Evolutionary conservation across 1,140 invertebrate species (phyloP).

Genomic region (Papilio machaon): DNA sequence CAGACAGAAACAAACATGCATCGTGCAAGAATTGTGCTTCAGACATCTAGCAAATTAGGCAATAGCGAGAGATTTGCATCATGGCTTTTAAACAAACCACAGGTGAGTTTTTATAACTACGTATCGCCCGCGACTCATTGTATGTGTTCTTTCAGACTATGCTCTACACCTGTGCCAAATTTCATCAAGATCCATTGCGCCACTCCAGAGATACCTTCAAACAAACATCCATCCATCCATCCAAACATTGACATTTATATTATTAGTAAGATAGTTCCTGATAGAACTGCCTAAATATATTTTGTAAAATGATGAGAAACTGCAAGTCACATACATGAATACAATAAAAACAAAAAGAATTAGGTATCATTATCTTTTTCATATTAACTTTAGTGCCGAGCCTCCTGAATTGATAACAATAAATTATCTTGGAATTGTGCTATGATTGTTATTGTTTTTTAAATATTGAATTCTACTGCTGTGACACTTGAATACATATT

Average conservation of each 20-base stretch:
- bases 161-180: too few relatives aligned
- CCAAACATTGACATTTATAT: too few relatives aligned
- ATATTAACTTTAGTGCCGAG: slow-evolving; percentile 3
- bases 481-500: not conserved
- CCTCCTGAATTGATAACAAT: slow-evolving; percentile 20
- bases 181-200: too few relatives aligned
- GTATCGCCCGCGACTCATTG: too few relatives aligned
- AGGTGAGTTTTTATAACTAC: slow-evolving; percentile 55
- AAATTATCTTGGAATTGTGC: slow-evolving; percentile 7
- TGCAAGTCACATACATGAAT: slow-evolving; percentile 15
- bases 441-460: slow-evolving; percentile 7
- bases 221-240: too few relatives aligned
- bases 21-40: slow-evolving; percentile 86
- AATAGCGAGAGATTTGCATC: slow-evolving; percentile 87
- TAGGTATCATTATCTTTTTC: slow-evolving; percentile 21
- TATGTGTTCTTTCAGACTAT: too few relatives aligned
- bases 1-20: slow-evolving; percentile 83
- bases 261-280: not conserved
- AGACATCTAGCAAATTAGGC: slow-evolving; percentile 84
- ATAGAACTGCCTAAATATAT: not conserved
- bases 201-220: too few relatives aligned
- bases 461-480: not conserved
- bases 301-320: not conserved
- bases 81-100: slow-evolving; percentile 85
- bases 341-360: too few relatives aligned